Conservation (phyloP, 2,797 vertebrate species). For the Poeciliopsis turneri region DNA sequence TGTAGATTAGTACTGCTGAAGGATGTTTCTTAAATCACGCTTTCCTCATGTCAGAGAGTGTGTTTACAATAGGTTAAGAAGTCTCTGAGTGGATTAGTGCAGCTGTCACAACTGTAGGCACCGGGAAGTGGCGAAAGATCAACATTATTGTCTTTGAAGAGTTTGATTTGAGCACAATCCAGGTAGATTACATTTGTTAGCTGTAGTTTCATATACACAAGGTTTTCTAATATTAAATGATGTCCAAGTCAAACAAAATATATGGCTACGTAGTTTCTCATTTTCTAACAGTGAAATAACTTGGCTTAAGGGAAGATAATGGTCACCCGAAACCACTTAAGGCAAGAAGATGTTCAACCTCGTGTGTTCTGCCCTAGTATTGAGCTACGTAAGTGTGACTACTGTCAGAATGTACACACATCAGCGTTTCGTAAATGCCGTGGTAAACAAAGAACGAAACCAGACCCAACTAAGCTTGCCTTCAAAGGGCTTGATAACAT, state of each 20-base stretch:
- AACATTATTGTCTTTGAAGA: conserved; percentile 3
- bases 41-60: conserved; percentile 24
- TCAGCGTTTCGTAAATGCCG: background rate
- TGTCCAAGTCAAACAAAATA: background rate
- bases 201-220: background rate
- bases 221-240: background rate
- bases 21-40: conserved; percentile 23
- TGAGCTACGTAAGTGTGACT: background rate
- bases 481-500: background rate
- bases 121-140: conserved; percentile 27
- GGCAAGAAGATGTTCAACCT: background rate
- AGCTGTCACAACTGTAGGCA: conserved; percentile 56
- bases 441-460: background rate
- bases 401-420: background rate
- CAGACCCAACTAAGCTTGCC: background rate
- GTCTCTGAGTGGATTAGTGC: conserved; percentile 59
- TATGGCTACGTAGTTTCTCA: background rate
- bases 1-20: conserved; percentile 27
- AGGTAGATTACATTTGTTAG: background rate
- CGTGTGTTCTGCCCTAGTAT: background rate
- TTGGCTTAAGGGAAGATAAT: background rate
- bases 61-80: conserved; percentile 48
- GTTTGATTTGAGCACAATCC: conserved; percentile 3
- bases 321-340: background rate
- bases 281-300: background rate